Evolutionary conservation across 2,888 invertebrate species (phyloP), one percentile per base, ranked within the genome.

Genomic region (Ophion obscuratus): DNA sequence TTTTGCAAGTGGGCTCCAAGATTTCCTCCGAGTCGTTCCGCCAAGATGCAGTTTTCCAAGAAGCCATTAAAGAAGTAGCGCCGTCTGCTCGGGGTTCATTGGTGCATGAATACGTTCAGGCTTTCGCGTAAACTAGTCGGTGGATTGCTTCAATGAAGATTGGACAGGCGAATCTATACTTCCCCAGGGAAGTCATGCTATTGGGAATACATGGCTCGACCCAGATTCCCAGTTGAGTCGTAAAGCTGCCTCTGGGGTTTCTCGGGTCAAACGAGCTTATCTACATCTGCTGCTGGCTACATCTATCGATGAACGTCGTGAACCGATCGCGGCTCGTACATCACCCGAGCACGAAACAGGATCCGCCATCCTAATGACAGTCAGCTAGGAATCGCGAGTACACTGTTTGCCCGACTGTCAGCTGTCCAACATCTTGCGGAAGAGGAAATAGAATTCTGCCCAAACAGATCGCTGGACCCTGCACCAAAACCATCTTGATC

Each of bases 271-370:
- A 80, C 76, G 20, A 87, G 91, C 90, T 91, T 92, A 92, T 93
- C 91, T 90, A 89, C 91, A 90, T 91, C 88, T 89, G 81, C 88
- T 90, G 79, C 76, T 64, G 20, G 24, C 10, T 61, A 2, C 61
- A 83, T 85, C 79, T 61, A 92, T 92, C 91, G 91, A 89, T 92
- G 90, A 91, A 88, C 20, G 88, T 88, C 86, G 89, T 87, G 76
- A 80, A 91, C 92, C 91, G 91, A 92, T 92, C 88, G 82, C 86
- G 82, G 88, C 86, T 90, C 87, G 86, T 88, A 87, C 47, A 76
- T 83, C 67, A 83, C 77, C 77, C 64, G 64, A 64, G 68, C 70
- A 70, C 31, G 4, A 31, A 31, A 31, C 31, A 31, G 4, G 4
- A 24, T 75, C 74, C 77, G 68, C 84, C 71, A 44, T 24, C 57